A percentile compares a stretch with the other conserved stretches of the same genome.
Evolutionary conservation across 2,113 vertebrate genomes (phyloP).

Genomic region (Sigmodon hispidus): DNA sequence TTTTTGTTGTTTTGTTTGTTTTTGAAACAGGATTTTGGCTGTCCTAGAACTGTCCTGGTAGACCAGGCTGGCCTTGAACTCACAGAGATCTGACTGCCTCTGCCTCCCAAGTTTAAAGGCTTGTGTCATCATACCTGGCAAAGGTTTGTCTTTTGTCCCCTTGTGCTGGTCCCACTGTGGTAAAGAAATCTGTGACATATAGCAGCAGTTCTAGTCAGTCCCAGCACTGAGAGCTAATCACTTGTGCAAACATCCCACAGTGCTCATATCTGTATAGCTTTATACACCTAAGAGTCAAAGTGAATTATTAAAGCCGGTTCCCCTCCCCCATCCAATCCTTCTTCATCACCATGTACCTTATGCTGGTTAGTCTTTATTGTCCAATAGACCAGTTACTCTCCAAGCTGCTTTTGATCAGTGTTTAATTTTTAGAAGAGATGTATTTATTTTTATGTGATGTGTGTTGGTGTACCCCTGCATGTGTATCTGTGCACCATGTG

Average conservation of each 20-base stretch:
- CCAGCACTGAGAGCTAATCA: too few relatives aligned
- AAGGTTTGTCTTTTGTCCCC: background rate
- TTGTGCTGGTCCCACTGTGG: background rate
- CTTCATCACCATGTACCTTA: background rate
- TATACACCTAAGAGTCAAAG: background rate
- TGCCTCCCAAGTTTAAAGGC: too few relatives aligned
- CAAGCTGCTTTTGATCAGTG: background rate
- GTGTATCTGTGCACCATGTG: too few relatives aligned
- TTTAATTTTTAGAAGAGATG: background rate
- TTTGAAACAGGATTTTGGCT: too few relatives aligned
- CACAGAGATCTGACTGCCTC: too few relatives aligned
- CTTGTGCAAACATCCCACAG: background rate
- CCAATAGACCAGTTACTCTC: background rate
- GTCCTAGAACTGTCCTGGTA: too few relatives aligned
- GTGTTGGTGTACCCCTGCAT: background rate
- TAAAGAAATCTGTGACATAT: background rate
- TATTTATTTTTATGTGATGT: background rate
- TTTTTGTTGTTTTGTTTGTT: too few relatives aligned
- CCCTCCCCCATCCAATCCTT: background rate
- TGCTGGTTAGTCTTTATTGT: background rate
- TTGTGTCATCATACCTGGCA: too few relatives aligned
- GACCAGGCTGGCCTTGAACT: too few relatives aligned
- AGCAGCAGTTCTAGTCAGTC: background rate
- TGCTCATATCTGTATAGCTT: too few relatives aligned
- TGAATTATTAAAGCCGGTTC: background rate